A percentile compares a stretch with the other conserved stretches of the same genome.
These are phyloP conservation scores for Chironomus riparius DNA, from an alignment of 2,888 invertebrate genomes.

Conservation along the genomic window DNA sequence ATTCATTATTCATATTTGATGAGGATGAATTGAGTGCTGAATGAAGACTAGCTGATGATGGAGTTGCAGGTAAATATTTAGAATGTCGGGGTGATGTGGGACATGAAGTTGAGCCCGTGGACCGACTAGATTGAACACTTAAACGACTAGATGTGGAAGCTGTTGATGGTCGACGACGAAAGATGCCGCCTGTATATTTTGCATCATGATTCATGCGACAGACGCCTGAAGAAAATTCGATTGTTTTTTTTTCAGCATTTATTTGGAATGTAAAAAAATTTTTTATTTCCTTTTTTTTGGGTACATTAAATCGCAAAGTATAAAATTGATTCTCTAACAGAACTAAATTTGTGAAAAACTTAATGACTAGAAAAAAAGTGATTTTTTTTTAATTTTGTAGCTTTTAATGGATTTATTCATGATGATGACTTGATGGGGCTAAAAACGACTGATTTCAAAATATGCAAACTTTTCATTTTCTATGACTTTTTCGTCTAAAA, in stretches of 20 bases:
- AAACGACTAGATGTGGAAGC: conserved; percentile 11
- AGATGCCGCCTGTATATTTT: conserved; percentile 11
- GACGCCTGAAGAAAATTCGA: neutral
- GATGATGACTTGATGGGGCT: neutral
- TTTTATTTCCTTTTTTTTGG: too few species aligned
- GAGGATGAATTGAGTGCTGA: conserved; percentile 31
- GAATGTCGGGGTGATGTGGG: conserved; percentile 42
- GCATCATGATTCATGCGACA: conserved; percentile 23
- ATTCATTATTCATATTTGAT: conserved; percentile 17
- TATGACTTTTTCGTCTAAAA: conserved; percentile 14
- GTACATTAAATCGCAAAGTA: too few species aligned
- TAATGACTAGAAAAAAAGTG: too few species aligned
- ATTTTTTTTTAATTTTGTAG: too few species aligned
- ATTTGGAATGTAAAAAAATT: too few species aligned
- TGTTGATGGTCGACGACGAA: conserved; percentile 5
- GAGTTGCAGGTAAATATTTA: conserved; percentile 31
- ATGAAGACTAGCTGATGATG: conserved; percentile 37
- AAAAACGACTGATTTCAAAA: neutral
- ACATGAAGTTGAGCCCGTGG: conserved; percentile 33
- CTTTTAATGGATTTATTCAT: neutral
- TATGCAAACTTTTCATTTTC: neutral
- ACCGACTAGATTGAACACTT: neutral
- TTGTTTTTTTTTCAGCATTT: too few species aligned
- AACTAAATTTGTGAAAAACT: too few species aligned
- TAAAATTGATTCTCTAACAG: too few species aligned